Base-by-base conservation (phyloP, 2,888 invertebrate species). In the Drosophila kambysellisi region DNA sequence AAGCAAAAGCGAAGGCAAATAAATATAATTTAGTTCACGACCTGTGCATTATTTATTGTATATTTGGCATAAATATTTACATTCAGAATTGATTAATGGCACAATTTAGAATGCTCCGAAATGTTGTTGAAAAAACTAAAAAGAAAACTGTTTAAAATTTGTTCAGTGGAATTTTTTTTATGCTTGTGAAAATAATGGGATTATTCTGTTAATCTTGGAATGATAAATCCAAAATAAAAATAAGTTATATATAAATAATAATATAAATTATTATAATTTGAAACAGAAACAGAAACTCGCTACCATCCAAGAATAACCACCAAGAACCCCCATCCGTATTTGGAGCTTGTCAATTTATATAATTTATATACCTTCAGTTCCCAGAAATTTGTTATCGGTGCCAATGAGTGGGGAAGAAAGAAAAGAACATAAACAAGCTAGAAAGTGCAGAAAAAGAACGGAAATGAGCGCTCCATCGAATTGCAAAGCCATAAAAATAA, bases 41-140 rank as follows among this genome's bases (percentile, higher is more conserved):
- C 41, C 25, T 7, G 9, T 6, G 3, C 15, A 17, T 46, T 15
- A 15, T 46, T 46, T 25, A 25, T 46, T 46, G 12, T 25, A 25
- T 25, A 35, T 39, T 46, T 48, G 35, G 29, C 48, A 25, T 32
- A 41, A 8, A 71, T 20, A 67, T 41, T 29, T 29, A 48, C 20
- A 61, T 48, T 46, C 35, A 50, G 29, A 62, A 37, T 52, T 63
- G 43, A 63, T 70, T 75, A 63, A 75, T 76, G 37, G 51, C 43
- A 43, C 37, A 29, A 32, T 54, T 68, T 39, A 25, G 37, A 60
- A 50, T 61, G 41, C 51, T 73, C 58, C 48, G 25, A 70, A 70
- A 51, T 43, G 11, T 39, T 46, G 39, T 43, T 32, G 33, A n/a
- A 15, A 50, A 65, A 62, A 32, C 46, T n/a, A 43, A 32, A 62